A percentile compares a stretch with the other conserved stretches of the same genome.
phyloP scores from a whole-genome alignment of 2,888 invertebrate genomes.

The Eulithis prunata region DNA sequence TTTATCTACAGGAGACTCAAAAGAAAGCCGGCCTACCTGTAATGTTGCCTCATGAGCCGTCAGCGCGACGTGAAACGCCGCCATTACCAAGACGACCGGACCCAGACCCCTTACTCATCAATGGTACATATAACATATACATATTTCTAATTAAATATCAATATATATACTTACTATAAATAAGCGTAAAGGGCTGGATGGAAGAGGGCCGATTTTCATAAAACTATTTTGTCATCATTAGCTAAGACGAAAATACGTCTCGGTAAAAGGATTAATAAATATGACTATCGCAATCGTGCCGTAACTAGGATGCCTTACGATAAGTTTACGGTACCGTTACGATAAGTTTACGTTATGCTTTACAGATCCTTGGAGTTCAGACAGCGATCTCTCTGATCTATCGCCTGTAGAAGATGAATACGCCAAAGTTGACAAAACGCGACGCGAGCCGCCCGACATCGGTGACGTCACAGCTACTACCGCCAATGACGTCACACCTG shows the following conservation, averaged over 20 bases:
- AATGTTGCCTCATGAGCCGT: constrained; percentile 91
- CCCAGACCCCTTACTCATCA: constrained; percentile 87
- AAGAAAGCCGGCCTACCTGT: constrained; percentile 94
- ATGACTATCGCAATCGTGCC: no score
- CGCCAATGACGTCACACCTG: constrained; percentile 43
- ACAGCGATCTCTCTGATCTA: constrained; percentile 93
- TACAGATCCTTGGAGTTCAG: constrained; percentile 90
- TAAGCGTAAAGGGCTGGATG: no score
- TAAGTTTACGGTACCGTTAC: no score
- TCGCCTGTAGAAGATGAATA: constrained; percentile 90
- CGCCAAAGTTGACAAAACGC: constrained; percentile 76
- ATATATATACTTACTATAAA: no score
- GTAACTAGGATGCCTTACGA: no score
- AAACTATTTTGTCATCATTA: no score
- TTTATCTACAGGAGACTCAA: constrained; percentile 88
- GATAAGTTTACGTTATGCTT: background rate
- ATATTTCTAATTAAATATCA: no score
- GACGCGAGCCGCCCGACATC: constrained; percentile 74
- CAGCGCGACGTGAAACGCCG: constrained; percentile 89
- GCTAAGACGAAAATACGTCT: no score
- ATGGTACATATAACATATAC: constrained; percentile 65
- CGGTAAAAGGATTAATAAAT: no score
- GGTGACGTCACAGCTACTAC: constrained; percentile 73
- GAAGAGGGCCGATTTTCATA: no score
- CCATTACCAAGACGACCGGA: constrained; percentile 90